Evolutionary conservation across 2,888 invertebrate species (phyloP).

Genomic region (Smittia aterrima): DNA sequence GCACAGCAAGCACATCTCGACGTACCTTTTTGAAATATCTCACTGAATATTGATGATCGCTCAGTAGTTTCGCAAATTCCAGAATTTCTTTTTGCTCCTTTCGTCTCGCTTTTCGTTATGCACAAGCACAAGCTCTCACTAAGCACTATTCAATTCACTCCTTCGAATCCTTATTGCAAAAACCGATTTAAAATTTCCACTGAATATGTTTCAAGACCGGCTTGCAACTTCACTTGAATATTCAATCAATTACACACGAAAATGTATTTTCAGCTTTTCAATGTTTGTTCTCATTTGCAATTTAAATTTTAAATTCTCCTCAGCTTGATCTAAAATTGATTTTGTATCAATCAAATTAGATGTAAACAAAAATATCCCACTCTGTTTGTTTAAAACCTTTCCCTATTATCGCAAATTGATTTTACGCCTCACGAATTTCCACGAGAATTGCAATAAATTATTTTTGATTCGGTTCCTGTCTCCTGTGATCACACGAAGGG

Average conservation of each 20-base stretch:
- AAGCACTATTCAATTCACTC: neutral
- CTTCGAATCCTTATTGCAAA: neutral
- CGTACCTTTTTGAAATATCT: conserved; percentile 8
- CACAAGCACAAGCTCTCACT: neutral
- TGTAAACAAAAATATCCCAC: neutral
- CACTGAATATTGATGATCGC: conserved; percentile 4
- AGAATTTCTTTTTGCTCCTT: neutral
- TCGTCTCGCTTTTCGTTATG: neutral
- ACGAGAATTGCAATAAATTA: neutral
- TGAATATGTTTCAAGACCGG: neutral
- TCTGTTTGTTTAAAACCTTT: neutral
- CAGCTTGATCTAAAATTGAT: conserved; percentile 25
- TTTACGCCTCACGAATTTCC: conserved; percentile 23
- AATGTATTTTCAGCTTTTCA: neutral
- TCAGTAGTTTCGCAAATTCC: conserved; percentile 11
- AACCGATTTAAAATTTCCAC: neutral
- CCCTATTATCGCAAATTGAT: conserved; percentile 18
- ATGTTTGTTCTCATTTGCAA: conserved; percentile 6
- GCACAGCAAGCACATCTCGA: neutral
- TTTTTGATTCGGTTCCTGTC: neutral
- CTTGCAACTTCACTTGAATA: neutral
- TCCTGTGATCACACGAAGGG: neutral
- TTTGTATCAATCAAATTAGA: conserved; percentile 15
- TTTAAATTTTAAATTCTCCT: conserved; percentile 5
- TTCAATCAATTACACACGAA: neutral